Evolutionary conservation across 2,888 invertebrate species (phyloP), one percentile per base, ranked within the genome.

Genomic region (Campaea margaritaria): DNA sequence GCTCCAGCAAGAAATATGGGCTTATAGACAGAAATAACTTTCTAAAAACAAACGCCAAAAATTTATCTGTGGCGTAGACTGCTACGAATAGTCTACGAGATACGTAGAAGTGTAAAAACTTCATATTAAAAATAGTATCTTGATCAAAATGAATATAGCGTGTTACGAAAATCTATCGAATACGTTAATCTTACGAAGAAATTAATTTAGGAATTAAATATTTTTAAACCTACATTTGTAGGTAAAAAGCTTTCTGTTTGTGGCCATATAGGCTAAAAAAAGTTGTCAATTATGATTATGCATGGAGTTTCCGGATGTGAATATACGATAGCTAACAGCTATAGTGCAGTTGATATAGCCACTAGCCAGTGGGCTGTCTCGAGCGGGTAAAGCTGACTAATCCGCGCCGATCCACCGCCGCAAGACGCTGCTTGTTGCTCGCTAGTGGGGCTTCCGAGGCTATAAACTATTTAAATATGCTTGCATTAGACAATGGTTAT

Each of bases 341-440:
- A 27, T 28, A 44, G 13, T n/a, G 21, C 28, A 27, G 21, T 21
- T n/a, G 13, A 10, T 43, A 34, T 47, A 42, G 28, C 12, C 7
- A 16, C 21, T 47, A 42, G 28, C 12, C 7, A 16, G n/a, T 1
- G 44, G 58, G 45, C 46, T 47, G 70, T 60, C 62, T 68, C 56
- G 55, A 41, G 63, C 48, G 74, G 75, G 76, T 69, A 83, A 85
- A 85, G 85, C 86, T 76, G 77, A 69, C 80, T 90, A 89, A 90
- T 89, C 89, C 87, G 75, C 65, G 75, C 67, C 54, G 74, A 77
- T 78, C 78, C 75, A 78, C 74, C 72, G 75, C 84, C 81, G 72
- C 81, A 86, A 89, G 89, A 88, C 86, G 82, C 71, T 80, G 86
- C 87, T 87, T 89, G 88, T 89, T 89, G 88, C 87, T 79, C 67